A percentile compares a stretch with the other conserved stretches of the same genome.
phyloP scores from a whole-genome alignment of 2,888 invertebrate species.

The Drosophila basisetae region DNA sequence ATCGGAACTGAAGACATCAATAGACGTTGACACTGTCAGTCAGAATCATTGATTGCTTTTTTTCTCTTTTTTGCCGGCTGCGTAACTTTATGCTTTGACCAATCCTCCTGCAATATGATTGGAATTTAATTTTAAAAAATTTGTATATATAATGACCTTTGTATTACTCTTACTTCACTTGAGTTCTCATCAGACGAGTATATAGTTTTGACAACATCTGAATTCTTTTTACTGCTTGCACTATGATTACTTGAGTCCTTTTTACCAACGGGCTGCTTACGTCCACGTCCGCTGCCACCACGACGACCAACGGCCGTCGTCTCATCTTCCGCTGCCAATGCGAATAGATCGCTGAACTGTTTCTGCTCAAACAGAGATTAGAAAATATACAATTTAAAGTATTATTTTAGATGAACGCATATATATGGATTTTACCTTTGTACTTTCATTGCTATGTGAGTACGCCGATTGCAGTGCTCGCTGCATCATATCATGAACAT shows the following conservation, averaged over 20 bases:
- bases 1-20: constrained; percentile 37
- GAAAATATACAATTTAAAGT: not conserved
- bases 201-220: constrained; percentile 86
- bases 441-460: constrained; percentile 93
- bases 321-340: constrained; percentile 95
- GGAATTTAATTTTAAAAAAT: not conserved
- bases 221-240: constrained; percentile 85
- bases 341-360: constrained; percentile 95
- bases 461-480: constrained; percentile 95
- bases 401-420: not conserved
- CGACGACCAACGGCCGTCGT: constrained; percentile 88
- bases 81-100: constrained; percentile 91
- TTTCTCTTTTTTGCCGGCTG: constrained; percentile 96
- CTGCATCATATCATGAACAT: constrained; percentile 96
- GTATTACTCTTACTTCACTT: constrained; percentile 88
- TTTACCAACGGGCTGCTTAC: constrained; percentile 87
- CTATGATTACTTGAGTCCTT: constrained; percentile 86
- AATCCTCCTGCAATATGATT: constrained; percentile 90
- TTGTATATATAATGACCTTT: not conserved
- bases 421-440: constrained; percentile 87
- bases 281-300: constrained; percentile 88
- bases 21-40: constrained; percentile 88
- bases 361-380: constrained; percentile 86
- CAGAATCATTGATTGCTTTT: constrained; percentile 95
- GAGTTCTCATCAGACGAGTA: constrained; percentile 93